Base-by-base conservation (phyloP, 92 coral and sea anemone genomes). In the Parazoanthus swiftii region DNA sequence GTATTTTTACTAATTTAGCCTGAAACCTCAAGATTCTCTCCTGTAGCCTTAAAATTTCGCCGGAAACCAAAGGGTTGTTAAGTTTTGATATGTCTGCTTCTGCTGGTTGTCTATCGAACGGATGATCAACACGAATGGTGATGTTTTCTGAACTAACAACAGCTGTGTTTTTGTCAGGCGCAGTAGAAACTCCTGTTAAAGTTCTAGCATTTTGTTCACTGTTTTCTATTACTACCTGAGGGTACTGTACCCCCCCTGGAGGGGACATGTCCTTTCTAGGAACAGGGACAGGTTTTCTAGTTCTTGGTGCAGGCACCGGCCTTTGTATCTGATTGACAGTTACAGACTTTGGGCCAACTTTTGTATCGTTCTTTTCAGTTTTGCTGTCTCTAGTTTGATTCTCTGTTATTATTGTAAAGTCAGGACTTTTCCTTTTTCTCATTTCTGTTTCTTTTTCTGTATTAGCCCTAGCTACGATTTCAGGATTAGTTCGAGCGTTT, bases 21-120 rank as follows among this genome's bases (percentile, higher is more conserved):
- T 97, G 99, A 86, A 97, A 97, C 85, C 98, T 91, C 38, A 97
- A 91, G 37, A 97, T 97, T 88, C 98, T 94, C 85, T 95, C 98
- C 82, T 97, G 99, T 26, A 97, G 89, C 91, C 99, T 89, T 33
- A 97, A 93, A 82, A 97, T 95, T 76, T 97, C 97, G 70, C 88
- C 89, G 3, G 95, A 88, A 7, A 90, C 93, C 26, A 90, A 93
- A 42, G 98, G 98, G 23, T 91, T 86, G 66, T 82, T 94, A 16
- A 80, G 91, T 20, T 86, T 92, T 9, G 79, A 82, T 23, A 92
- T 80, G 21, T 88, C 91, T 26, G 86, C 54, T 65, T 46, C 75
- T 25, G 91, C 88, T 1, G 90, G 87, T 56, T 92, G 87, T 86
- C 86, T 90, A 33, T 79, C 93, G 81, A 96, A 96, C 5, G 98